Evolutionary conservation across 2,888 invertebrate species (phyloP), one percentile per base, ranked within the genome.

Genomic region (Eupithecia insigniata): DNA sequence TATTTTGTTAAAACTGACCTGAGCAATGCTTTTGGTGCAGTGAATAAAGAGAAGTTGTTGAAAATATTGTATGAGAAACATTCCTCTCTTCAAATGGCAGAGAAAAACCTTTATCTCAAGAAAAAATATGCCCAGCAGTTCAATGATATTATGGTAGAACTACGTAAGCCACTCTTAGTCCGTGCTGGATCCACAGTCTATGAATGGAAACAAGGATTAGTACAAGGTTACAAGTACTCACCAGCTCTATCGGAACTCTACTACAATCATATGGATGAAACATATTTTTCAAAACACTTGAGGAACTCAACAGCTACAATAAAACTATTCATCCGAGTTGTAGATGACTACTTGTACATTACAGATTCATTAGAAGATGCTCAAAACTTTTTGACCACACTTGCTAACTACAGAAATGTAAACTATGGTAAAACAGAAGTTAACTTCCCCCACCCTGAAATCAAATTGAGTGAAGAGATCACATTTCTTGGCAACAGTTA

Each of bases 201-300:
- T 80, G 87, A 90, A 80, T 94, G 94, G 94, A 91, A 84, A 66
- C 84, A 89, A 78, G 94, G 94, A 46, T 83, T 94, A 34, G 91
- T 94, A 1, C 94, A 94, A 79, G 94, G 94, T 1, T 93, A 94
- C 73, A 92, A 90, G 80, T 94, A 90, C 80, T 94, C 94, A 1
- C 94, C 94, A n/a, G 93, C 92, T 1, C 83, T 94, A 1, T 94
- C 93, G 0, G 94, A 94, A 79, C 80, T 94, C 8, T 94, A 93
- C 75, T 94, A 94, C 76, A 84, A 84, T 51, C 81, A 90, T 81
- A 81, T 93, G 75, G 94, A 94, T 84, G 80, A 88, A 68, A 68
- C 83, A 36, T 90, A 91, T 79, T 90, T 93, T 77, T 71, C 82
- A 0, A 78, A 90, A 7, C 87, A 89, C 74, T 36, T 89, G 1